Evolutionary conservation across 2,113 vertebrate species (phyloP), one percentile per base, ranked within the genome.

Genomic region (Callipepla californica): DNA sequence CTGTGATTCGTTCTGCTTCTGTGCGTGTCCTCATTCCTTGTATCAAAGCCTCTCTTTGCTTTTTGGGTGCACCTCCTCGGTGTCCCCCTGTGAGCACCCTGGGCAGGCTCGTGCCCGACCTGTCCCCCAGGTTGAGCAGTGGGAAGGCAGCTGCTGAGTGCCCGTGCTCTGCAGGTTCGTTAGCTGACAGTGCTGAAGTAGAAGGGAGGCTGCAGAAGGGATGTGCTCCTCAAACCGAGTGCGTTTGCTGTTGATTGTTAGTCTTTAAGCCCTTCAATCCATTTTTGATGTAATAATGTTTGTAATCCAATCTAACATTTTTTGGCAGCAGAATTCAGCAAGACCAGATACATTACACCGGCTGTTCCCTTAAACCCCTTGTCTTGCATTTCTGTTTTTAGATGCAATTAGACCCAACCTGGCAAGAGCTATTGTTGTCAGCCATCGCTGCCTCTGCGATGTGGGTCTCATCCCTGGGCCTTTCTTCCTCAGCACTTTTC

Each of bases 301-400:
- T 9, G 30, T 93, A 96, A 96, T 96, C 96, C 89, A 89, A 89
- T 91, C 89, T 84, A 70, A 83, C 7, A 8, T 82, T 75, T 87
- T 80, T 75, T 93, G 92, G 95, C 96, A 95, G 94, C 30, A 8
- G 79, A 85, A 85, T 67, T 76, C 78, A 61, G 81, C 1, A 36
- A 65, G 92, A 66, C 58, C 45, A 77, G 91, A 92, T 95, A 73
- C 34, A 80, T 96, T 91, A 89, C 89, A 58, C 82, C 26, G 72
- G 80, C 75, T 59, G 72, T 90, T 92, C 72, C 85, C 70, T 90
- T 78, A 96, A 91, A 96, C 14, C 93, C 85, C 88, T 95, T 95
- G 92, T 95, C 95, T 96, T 95, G 92, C 88, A 92, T 63, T 95
- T 96, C 96, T 95, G 94, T 95, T 96, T 96, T 96, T 96, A 94